These are phyloP conservation scores for Silurus glanis DNA, from an alignment of 2,113 vertebrate genomes.

Conservation along the genomic window DNA sequence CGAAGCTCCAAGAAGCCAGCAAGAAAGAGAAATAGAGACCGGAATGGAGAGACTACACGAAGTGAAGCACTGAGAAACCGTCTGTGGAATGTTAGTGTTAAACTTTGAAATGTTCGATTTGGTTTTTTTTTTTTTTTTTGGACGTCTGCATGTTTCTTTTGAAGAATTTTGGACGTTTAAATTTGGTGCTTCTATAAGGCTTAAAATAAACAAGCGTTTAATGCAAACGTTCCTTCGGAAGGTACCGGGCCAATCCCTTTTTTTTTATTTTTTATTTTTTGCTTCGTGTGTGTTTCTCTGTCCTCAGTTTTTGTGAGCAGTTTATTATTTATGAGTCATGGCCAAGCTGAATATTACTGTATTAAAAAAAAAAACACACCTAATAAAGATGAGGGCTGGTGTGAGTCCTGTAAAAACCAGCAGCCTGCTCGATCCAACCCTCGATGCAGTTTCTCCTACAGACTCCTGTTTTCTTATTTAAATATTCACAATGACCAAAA, in stretches of 20 bases:
- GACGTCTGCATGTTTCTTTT: conserved; percentile 35
- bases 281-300: conserved; percentile 34
- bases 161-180: background rate
- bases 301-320: conserved; percentile 49
- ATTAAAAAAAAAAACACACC: conserved; percentile 59
- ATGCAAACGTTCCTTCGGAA: conserved; percentile 39
- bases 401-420: background rate
- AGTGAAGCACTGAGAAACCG: background rate
- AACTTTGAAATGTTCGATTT: background rate
- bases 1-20: conserved; percentile 71
- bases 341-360: conserved; percentile 59
- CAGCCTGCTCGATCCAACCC: background rate
- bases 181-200: conserved; percentile 3
- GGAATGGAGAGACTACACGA: background rate
- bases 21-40: background rate
- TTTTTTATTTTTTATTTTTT: conserved; percentile 19
- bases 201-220: background rate
- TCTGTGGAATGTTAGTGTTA: background rate
- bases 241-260: conserved; percentile 50
- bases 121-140: background rate
- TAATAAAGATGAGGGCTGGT: conserved; percentile 52
- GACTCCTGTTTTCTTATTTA: too few relatives aligned
- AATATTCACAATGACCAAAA: too few relatives aligned
- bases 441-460: background rate
- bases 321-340: conserved; percentile 56